Percentiles rank a stretch among this genome's conserved stretches.
Conservation (phyloP, 2,888 invertebrate species). For the Nomada fucata region DNA sequence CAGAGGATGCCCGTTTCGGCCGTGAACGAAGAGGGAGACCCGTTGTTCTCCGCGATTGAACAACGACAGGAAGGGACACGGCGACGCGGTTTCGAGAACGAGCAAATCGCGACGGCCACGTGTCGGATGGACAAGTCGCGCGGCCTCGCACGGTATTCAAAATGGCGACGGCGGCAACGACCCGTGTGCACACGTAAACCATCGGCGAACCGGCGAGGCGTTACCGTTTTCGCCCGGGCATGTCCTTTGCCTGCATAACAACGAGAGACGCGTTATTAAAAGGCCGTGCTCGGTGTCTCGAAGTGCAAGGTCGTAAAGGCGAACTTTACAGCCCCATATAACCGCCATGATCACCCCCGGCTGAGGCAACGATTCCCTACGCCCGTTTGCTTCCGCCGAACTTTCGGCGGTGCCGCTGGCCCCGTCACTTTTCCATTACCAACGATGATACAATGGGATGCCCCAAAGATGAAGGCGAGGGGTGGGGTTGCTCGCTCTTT, state of each 20-base stretch:
- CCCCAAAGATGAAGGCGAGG: background rate
- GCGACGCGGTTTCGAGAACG: slow-evolving; percentile 11
- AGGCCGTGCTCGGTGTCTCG: slow-evolving; percentile 71
- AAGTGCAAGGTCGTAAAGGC: slow-evolving; percentile 77
- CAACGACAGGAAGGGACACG: background rate
- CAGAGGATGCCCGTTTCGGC: too few relatives aligned
- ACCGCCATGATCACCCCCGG: slow-evolving; percentile 71
- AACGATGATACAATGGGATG: slow-evolving; percentile 16
- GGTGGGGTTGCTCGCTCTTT: background rate
- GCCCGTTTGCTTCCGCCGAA: slow-evolving; percentile 24
- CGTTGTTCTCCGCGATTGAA: too few relatives aligned
- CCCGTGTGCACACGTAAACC: slow-evolving; percentile 8
- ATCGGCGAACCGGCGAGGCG: background rate
- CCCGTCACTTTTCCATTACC: slow-evolving; percentile 55
- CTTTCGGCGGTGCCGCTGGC: slow-evolving; percentile 25
- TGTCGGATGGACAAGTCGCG: slow-evolving; percentile 33
- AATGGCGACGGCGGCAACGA: slow-evolving; percentile 6
- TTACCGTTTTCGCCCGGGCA: slow-evolving; percentile 46
- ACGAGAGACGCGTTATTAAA: slow-evolving; percentile 76
- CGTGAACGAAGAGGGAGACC: too few relatives aligned
- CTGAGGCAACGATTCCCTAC: slow-evolving; percentile 40
- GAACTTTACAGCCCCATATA: slow-evolving; percentile 76
- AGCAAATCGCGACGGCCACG: slow-evolving; percentile 26
- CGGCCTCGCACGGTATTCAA: slow-evolving; percentile 6
- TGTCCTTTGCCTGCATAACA: slow-evolving; percentile 52